Evolutionary conservation across 2,113 vertebrate species (phyloP).

Genomic region (Pangasianodon hypophthalmus): DNA sequence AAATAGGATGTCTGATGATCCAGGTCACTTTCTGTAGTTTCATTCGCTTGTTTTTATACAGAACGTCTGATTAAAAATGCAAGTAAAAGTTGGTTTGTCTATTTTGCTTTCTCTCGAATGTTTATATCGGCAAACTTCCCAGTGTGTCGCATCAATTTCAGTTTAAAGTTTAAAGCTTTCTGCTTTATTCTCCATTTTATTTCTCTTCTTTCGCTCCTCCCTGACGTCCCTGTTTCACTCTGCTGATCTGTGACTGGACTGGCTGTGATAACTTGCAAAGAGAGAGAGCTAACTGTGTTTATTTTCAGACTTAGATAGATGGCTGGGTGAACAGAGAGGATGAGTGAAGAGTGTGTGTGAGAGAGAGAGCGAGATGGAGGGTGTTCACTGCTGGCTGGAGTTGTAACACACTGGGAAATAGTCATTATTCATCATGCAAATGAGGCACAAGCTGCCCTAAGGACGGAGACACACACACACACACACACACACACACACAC

Average conservation of each 20-base stretch:
- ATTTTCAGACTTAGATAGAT: constrained; percentile 44
- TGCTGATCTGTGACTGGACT: constrained; percentile 42
- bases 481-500: constrained; percentile 26
- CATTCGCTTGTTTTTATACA: not conserved
- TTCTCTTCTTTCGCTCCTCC: constrained; percentile 38
- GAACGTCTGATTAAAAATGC: not conserved
- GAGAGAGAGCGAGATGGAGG: not conserved
- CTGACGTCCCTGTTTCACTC: constrained; percentile 34
- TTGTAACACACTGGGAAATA: constrained; percentile 6
- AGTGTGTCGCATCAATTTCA: constrained; percentile 33
- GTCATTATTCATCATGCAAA: constrained; percentile 43
- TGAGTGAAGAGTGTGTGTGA: not conserved
- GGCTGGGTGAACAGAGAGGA: not conserved
- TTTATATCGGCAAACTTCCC: not conserved
- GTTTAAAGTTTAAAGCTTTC: constrained; percentile 40
- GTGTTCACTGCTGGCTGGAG: constrained; percentile 5
- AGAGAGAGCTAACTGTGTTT: constrained; percentile 25
- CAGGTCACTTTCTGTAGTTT: not conserved
- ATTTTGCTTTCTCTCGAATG: not conserved
- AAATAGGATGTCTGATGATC: not conserved
- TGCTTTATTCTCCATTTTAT: constrained; percentile 36
- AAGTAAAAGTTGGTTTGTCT: not conserved
- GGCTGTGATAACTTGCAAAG: constrained; percentile 40
- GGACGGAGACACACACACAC: constrained; percentile 4
- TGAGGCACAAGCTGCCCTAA: constrained; percentile 15